Evolutionary conservation across 2,888 invertebrate species (phyloP).

Genomic region (Campoletis raptor): DNA sequence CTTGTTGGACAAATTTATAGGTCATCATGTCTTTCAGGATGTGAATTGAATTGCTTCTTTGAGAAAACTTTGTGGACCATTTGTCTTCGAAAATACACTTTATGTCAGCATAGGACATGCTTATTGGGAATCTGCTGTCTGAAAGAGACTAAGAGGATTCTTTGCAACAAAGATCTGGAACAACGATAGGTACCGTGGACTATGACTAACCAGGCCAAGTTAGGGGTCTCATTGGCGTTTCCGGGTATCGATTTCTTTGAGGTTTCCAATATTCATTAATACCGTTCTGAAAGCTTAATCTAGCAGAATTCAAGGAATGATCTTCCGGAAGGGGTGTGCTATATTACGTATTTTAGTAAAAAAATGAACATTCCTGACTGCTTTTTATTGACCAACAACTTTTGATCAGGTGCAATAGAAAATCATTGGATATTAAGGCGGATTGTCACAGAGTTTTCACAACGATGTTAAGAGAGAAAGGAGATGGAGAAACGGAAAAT

Average conservation of each 20-base stretch:
- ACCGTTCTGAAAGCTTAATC: neutral
- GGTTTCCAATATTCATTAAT: conserved; percentile 51
- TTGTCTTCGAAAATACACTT: conserved; percentile 19
- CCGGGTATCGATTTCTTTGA: conserved; percentile 46
- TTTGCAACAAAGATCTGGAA: conserved; percentile 72
- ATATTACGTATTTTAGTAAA: neutral
- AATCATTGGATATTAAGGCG: conserved; percentile 14
- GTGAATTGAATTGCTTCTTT: neutral
- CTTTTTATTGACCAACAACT: conserved; percentile 1
- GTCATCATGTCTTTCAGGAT: conserved; percentile 30
- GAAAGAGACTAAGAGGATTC: conserved; percentile 9
- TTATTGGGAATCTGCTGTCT: conserved; percentile 12
- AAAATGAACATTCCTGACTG: neutral
- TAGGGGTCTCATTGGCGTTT: neutral
- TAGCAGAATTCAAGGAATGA: conserved; percentile 5
- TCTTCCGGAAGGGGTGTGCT: neutral
- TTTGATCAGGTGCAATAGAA: neutral
- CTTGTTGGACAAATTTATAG: conserved; percentile 20
- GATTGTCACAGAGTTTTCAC: conserved; percentile 20
- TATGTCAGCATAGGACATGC: conserved; percentile 73
- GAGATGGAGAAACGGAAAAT: neutral
- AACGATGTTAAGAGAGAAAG: conserved; percentile 6
- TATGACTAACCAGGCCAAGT: neutral
- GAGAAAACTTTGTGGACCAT: neutral
- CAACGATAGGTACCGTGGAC: conserved; percentile 71